Conservation (phyloP, 2,797 vertebrate genomes). For the Sitta carolinensis region DNA sequence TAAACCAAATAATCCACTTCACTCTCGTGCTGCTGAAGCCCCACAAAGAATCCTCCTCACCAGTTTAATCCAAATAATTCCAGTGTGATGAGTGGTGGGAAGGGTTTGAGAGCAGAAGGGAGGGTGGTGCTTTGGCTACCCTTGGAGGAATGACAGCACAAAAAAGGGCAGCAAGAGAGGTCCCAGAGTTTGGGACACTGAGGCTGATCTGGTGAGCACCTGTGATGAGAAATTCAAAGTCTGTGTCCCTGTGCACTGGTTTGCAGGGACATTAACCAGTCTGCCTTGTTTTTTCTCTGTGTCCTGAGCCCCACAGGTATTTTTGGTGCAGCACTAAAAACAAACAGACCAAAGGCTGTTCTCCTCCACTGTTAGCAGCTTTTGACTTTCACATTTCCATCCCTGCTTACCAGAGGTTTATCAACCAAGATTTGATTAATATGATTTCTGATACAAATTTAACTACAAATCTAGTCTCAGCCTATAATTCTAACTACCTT, state of each 20-base stretch:
- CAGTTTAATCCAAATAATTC: not conserved
- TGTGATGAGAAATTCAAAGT: not conserved
- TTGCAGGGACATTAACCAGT: not conserved
- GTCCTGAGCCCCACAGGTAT: not conserved
- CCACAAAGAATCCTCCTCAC: not conserved
- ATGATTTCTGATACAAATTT: not conserved
- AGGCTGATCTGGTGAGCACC: not conserved
- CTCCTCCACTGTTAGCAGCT: not conserved
- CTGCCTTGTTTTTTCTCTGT: not conserved
- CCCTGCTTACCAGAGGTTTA: not conserved
- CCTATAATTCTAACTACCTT: not conserved
- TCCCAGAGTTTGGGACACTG: not conserved
- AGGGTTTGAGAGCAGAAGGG: not conserved
- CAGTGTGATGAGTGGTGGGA: not conserved
- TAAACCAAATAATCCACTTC: not conserved
- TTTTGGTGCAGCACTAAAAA: not conserved
- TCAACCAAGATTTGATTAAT: not conserved
- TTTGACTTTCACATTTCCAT: not conserved
- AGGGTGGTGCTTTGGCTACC: not conserved
- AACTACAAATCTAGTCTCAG: not conserved
- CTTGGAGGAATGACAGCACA: not conserved
- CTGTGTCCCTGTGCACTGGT: not conserved
- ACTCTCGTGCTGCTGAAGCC: not conserved
- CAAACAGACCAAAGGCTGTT: not conserved
- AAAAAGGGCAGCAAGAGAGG: not conserved